Evolutionary conservation across 2,113 vertebrate genomes (phyloP).

Genomic region (Cariama cristata): DNA sequence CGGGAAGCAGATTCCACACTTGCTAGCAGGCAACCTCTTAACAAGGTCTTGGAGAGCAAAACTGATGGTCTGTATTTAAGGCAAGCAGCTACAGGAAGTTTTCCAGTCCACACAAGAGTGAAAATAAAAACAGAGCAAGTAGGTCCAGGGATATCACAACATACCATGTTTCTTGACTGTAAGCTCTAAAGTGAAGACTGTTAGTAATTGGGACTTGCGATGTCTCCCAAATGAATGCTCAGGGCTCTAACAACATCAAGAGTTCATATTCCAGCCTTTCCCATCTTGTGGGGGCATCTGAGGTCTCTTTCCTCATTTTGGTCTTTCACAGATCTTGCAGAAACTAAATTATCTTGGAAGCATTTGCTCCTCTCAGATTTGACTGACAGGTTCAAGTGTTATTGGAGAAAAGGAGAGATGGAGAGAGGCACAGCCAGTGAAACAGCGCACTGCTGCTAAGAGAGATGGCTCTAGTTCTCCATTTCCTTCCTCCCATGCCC

Average conservation of each 20-base stretch:
- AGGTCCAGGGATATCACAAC: not conserved
- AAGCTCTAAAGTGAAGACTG: not conserved
- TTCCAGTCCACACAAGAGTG: not conserved
- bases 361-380: not conserved
- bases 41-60: not conserved
- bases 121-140: not conserved
- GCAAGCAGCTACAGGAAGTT: not conserved
- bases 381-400: not conserved
- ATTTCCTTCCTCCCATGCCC: not conserved
- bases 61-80: not conserved
- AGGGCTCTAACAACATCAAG: not conserved
- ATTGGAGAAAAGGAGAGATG: not conserved
- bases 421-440: not conserved
- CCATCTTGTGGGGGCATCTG: not conserved
- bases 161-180: not conserved
- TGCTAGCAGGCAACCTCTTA: not conserved
- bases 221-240: not conserved
- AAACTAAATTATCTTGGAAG: not conserved
- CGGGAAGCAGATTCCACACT: not conserved
- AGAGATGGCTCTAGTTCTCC: not conserved
- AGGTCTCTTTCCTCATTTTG: not conserved
- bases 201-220: not conserved
- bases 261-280: not conserved
- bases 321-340: not conserved
- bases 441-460: not conserved